phyloP scores from a whole-genome alignment of 2,797 vertebrate species.

The Phalloptychus januarius region DNA sequence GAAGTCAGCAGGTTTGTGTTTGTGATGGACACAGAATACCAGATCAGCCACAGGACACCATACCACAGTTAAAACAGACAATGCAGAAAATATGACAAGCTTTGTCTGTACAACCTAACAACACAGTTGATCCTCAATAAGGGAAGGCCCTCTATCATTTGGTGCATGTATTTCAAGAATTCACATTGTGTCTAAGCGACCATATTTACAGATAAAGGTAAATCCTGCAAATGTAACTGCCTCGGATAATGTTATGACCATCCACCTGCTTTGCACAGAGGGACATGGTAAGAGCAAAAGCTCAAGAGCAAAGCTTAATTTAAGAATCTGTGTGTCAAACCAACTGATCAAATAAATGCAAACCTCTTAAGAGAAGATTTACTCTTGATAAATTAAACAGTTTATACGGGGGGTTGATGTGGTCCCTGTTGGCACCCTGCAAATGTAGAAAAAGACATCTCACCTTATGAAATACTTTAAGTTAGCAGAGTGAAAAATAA shows the following conservation, averaged over 20 bases:
- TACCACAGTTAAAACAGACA: not conserved
- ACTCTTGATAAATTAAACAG: not conserved
- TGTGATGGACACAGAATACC: slow-evolving; percentile 44
- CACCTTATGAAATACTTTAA: not conserved
- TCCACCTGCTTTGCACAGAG: no score
- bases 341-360: slow-evolving; percentile 19
- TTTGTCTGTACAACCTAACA: not conserved
- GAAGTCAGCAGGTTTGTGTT: slow-evolving; percentile 63
- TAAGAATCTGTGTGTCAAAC: slow-evolving; percentile 34
- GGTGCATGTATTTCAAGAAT: slow-evolving; percentile 10
- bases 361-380: not conserved
- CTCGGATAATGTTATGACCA: slow-evolving; percentile 39
- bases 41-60: slow-evolving; percentile 19
- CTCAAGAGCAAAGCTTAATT: slow-evolving; percentile 47
- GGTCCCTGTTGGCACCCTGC: not conserved
- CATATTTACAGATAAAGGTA: slow-evolving; percentile 16
- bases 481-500: not conserved
- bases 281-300: slow-evolving; percentile 43
- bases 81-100: slow-evolving; percentile 1
- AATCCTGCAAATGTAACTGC: slow-evolving; percentile 24
- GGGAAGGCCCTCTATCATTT: not conserved
- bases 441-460: not conserved
- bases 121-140: not conserved
- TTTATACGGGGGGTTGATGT: not conserved
- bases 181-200: slow-evolving; percentile 6